phyloP scores from a whole-genome alignment of 2,797 vertebrate genomes.

The Syndactyla subalaris region DNA sequence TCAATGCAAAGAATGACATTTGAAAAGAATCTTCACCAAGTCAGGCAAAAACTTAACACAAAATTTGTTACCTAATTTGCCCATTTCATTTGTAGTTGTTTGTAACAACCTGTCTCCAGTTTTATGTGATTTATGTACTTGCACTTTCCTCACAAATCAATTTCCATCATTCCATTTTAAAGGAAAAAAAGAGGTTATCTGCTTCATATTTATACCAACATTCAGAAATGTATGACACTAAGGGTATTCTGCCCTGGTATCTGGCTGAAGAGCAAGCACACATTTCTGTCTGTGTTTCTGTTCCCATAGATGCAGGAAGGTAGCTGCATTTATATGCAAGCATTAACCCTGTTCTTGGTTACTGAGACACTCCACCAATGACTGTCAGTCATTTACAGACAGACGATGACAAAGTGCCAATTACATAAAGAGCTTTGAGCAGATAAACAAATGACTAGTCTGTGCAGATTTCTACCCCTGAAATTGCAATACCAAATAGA shows the following conservation, averaged over 20 bases:
- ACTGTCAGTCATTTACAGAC: neutral
- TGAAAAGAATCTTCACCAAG: neutral
- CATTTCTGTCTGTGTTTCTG: neutral
- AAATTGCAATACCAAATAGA: neutral
- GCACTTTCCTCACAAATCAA: neutral
- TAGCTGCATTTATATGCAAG: neutral
- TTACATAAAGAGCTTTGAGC: constrained; percentile 22
- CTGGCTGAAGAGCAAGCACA: neutral
- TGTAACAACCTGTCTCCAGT: neutral
- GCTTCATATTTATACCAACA: neutral
- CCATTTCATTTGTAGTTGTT: neutral
- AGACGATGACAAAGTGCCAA: neutral
- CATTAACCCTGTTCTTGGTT: neutral
- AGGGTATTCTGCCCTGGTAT: neutral
- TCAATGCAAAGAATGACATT: neutral
- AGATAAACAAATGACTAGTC: neutral
- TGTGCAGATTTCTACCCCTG: neutral
- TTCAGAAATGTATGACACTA: neutral
- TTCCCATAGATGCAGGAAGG: neutral
- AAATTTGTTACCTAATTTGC: neutral
- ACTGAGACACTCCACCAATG: neutral
- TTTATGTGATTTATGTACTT: neutral
- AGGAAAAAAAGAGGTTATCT: neutral
- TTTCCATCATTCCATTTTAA: neutral
- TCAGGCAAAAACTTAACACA: neutral